A percentile compares a stretch with the other conserved stretches of the same genome.
phyloP scores from a whole-genome alignment of 2,113 vertebrate genomes.

The Eulemur macaco region DNA sequence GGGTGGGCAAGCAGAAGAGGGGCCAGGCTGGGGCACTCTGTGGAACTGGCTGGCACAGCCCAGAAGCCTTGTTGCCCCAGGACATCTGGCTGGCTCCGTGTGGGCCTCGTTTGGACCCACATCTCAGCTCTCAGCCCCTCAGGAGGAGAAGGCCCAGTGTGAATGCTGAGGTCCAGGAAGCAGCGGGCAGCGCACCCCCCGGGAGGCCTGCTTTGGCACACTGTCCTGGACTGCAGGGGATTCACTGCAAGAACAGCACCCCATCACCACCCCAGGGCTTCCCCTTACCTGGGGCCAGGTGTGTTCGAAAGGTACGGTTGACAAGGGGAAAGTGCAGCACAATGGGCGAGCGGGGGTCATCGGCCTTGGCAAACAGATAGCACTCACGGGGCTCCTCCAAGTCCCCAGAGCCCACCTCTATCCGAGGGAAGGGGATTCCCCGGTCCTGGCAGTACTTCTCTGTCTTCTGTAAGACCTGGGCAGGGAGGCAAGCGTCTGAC shows the following conservation, averaged over 20 bases:
- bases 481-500: background rate
- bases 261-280: background rate
- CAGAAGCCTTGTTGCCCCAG: background rate
- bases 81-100: background rate
- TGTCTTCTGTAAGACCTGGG: conserved; percentile 84
- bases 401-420: conserved; percentile 78
- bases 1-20: background rate
- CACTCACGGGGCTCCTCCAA: conserved; percentile 83
- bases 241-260: background rate
- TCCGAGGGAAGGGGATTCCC: conserved; percentile 86
- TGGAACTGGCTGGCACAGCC: background rate
- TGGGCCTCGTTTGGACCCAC: background rate
- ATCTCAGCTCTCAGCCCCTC: background rate
- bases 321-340: conserved; percentile 88
- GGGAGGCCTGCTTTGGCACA: background rate
- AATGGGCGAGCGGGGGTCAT: conserved; percentile 82
- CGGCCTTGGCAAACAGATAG: conserved; percentile 82
- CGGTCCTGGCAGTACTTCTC: conserved; percentile 84
- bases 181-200: too few species aligned
- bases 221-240: background rate
- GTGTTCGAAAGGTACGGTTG: conserved; percentile 84
- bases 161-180: too few species aligned
- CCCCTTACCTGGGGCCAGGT: conserved; percentile 85
- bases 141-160: background rate
- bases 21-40: background rate